These are phyloP conservation scores for Coreius guichenoti DNA, from an alignment of 2,797 vertebrate genomes.

Conservation along the genomic window DNA sequence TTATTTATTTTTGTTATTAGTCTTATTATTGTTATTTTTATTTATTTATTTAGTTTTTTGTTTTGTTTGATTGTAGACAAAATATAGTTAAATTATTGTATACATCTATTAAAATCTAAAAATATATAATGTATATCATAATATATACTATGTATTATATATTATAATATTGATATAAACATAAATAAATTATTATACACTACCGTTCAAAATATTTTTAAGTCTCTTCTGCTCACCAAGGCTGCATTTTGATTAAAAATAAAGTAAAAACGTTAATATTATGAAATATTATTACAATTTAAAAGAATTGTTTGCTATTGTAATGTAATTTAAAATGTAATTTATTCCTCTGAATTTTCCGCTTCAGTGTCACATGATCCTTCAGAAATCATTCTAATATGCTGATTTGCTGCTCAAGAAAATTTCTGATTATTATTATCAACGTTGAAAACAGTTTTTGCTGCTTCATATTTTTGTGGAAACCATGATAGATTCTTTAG, in stretches of 20 bases:
- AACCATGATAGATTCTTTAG: no score
- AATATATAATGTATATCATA: neutral
- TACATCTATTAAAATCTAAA: no score
- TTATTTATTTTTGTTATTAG: no score
- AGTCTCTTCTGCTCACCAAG: no score
- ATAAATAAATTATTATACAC: neutral
- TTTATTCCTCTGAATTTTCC: neutral
- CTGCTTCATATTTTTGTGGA: no score
- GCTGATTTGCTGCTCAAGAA: neutral
- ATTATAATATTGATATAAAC: no score
- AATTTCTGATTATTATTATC: neutral
- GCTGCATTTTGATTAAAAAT: neutral
- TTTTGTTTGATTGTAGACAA: no score
- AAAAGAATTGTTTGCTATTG: neutral
- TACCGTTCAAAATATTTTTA: neutral
- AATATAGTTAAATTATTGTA: no score
- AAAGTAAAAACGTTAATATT: neutral
- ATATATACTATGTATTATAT: no score
- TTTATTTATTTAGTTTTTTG: no score
- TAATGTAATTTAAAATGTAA: neutral
- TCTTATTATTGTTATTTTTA: no score
- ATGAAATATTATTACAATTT: neutral
- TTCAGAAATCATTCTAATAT: neutral
- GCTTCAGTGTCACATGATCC: conserved; percentile 1
- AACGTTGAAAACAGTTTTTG: neutral